A percentile compares a stretch with the other conserved stretches of the same genome.
phyloP scores from a whole-genome alignment of 2,888 invertebrate genomes.

The Theodoxus fluviatilis region DNA sequence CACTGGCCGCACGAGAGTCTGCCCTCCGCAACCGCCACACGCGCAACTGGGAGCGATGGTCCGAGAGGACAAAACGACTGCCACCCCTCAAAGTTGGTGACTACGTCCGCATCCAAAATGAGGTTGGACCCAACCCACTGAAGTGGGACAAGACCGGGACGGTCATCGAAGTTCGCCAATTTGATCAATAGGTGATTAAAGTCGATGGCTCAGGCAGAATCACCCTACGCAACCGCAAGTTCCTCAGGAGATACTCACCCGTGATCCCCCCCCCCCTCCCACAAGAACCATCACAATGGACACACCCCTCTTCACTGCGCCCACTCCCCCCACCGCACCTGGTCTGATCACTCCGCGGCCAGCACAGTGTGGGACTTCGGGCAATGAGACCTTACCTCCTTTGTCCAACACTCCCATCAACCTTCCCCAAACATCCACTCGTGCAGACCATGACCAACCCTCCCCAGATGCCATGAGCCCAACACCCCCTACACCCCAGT shows the following conservation, averaged over 20 bases:
- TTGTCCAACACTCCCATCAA: too few species aligned
- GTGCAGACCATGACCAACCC: too few species aligned
- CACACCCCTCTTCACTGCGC: too few species aligned
- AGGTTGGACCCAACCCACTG: constrained; percentile 14
- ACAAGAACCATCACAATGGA: too few species aligned
- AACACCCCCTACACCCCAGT: too few species aligned
- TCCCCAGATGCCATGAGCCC: too few species aligned
- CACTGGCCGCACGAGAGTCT: constrained; percentile 12
- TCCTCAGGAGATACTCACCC: constrained; percentile 19
- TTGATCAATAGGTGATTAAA: constrained; percentile 21
- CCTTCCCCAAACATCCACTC: too few species aligned
- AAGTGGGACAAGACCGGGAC: constrained; percentile 26
- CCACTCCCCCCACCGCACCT: too few species aligned
- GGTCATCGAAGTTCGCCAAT: constrained; percentile 21
- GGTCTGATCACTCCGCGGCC: too few species aligned
- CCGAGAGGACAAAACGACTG: constrained; percentile 1
- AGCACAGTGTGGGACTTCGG: too few species aligned
- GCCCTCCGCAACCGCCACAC: constrained; percentile 20
- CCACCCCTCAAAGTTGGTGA: constrained; percentile 18
- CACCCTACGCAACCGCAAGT: constrained; percentile 15
- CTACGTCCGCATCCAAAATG: constrained; percentile 21
- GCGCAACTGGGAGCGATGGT: constrained; percentile 16
- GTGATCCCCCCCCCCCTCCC: not conserved
- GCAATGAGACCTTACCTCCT: too few species aligned
- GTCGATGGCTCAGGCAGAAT: constrained; percentile 24